A percentile compares a stretch with the other conserved stretches of the same genome.
These are phyloP conservation scores for Thamnophis sirtalis DNA, from an alignment of 2,113 vertebrate genomes.

Conservation along the genomic window DNA sequence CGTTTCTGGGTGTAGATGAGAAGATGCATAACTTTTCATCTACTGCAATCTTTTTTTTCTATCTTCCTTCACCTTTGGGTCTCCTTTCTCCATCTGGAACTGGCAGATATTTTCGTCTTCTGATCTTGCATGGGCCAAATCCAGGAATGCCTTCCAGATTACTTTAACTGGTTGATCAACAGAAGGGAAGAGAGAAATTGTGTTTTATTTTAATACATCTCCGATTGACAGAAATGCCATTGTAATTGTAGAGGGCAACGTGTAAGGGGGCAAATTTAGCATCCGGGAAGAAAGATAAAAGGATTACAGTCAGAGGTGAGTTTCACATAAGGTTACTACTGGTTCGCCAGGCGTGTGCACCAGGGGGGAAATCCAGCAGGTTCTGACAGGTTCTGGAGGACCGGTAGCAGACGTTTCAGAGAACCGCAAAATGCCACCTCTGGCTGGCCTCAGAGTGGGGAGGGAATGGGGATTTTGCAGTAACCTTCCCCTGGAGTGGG, in stretches of 20 bases:
- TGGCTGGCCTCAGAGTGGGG: no score
- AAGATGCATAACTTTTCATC: not conserved
- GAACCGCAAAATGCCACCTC: no score
- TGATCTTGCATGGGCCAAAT: not conserved
- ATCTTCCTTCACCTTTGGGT: not conserved
- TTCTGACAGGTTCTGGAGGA: no score
- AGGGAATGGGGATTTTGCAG: no score
- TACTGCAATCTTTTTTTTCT: not conserved
- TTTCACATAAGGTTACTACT: no score
- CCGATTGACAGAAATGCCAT: not conserved
- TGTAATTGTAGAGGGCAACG: no score
- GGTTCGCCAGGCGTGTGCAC: no score
- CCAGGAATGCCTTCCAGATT: not conserved
- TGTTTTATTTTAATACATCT: not conserved
- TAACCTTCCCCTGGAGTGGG: no score
- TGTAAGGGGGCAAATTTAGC: not conserved
- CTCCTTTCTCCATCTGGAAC: not conserved
- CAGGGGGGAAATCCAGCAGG: no score
- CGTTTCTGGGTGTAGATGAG: not conserved
- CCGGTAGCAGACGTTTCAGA: no score
- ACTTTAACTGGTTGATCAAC: not conserved
- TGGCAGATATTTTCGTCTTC: not conserved
- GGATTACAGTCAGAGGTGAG: not conserved
- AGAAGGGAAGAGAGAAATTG: not conserved
- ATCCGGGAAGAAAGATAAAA: not conserved